Evolutionary conservation across 2,888 invertebrate species (phyloP), one percentile per base, ranked within the genome.

Genomic region (Camponotus fellah): DNA sequence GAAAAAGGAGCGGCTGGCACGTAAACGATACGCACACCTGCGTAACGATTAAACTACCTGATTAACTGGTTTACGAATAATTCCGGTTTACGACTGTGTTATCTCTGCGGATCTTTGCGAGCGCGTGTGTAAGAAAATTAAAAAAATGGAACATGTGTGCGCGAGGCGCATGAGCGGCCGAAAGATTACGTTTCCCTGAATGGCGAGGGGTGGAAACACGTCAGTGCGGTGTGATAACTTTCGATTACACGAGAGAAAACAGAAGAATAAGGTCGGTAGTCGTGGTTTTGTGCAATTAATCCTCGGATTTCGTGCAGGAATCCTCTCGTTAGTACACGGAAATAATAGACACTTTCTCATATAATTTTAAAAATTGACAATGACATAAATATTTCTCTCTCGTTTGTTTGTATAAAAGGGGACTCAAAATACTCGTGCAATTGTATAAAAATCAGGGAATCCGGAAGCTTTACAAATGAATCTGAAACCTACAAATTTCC

Each of bases 211-310:
- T 71, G 68, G 84, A 77, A 85, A 83, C 64, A 43, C 71, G 68
- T 68, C 75, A 53, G 75, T 79, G 69, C 46, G 62, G 75, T 77
- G 82, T 82, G 86, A 90, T 90, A 88, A 87, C 71, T 83, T 74
- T 76, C 85, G 87, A 85, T 89, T 89, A 87, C 74, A 85, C 60
- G 82, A 68, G 66, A 83, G 79, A 75, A 84, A 82, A 72, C 75
- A 34, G 81, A 85, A 79, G 87, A 85, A 85, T 64, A 56, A 80
- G 71, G 65, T 85, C 82, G 87, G 84, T 90, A 83, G 17, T 49
- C 82, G 75, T 84, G 88, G 87, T 88, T 90, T 88, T 87, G 87
- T 87, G 85, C 90, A 91, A 92, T 92, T 92, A 91, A 92, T 91
- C 88, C 80, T 85, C 82, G 87, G 89, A 90, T 87, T 89, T 87